These are phyloP conservation scores for Rhagonycha lutea DNA, from an alignment of 2,888 invertebrate genomes.

Conservation along the genomic window DNA sequence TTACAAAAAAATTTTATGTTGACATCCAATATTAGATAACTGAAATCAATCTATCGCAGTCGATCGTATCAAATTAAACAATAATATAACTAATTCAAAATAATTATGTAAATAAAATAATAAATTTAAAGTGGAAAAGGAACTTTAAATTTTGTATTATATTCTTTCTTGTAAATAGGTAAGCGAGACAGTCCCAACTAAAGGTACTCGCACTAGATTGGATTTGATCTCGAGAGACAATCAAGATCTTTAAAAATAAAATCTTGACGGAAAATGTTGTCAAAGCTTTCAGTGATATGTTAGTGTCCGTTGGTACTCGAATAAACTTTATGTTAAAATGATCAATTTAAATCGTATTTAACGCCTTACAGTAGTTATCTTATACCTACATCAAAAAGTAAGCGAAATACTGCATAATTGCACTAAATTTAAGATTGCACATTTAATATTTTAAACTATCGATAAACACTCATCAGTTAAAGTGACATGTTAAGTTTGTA, in stretches of 20 bases:
- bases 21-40: not conserved
- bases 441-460: constrained; percentile 35
- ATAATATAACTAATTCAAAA: too few relatives aligned
- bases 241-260: constrained; percentile 34
- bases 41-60: not conserved
- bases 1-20: not conserved
- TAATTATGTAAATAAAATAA: not conserved
- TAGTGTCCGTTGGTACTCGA: constrained; percentile 14
- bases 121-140: not conserved
- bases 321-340: constrained; percentile 6
- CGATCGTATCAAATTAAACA: not conserved
- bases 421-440: constrained; percentile 41
- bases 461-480: constrained; percentile 28
- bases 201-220: constrained; percentile 19
- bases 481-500: constrained; percentile 31
- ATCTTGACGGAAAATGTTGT: constrained; percentile 28
- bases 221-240: constrained; percentile 32
- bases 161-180: not conserved
- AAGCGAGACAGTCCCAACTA: constrained; percentile 5
- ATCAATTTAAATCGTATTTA: not conserved
- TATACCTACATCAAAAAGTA: constrained; percentile 19
- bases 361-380: not conserved
- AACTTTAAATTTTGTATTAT: not conserved
- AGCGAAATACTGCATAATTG: constrained; percentile 33
- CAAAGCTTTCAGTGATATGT: constrained; percentile 28